phyloP scores from a whole-genome alignment of 2,888 invertebrate species.

The Megastigmus dorsalis region DNA sequence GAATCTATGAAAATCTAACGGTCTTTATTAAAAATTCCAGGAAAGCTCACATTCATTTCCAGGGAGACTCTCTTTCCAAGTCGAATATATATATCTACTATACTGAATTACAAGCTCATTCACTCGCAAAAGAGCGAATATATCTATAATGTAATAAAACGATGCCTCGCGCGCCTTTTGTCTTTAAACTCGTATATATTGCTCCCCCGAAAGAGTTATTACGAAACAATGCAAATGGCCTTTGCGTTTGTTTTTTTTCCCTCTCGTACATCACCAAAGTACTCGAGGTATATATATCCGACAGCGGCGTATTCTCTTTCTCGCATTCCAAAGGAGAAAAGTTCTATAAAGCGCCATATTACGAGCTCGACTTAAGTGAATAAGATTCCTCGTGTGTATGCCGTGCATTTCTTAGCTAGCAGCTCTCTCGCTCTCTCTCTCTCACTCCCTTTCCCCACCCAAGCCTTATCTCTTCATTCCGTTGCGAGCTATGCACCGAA shows the following conservation, averaged over 20 bases:
- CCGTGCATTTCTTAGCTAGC: conserved; percentile 44
- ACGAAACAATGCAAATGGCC: conserved; percentile 52
- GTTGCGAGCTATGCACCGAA: not conserved
- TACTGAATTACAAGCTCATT: conserved; percentile 16
- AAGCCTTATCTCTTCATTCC: conserved; percentile 45
- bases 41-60: too few species aligned
- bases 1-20: too few species aligned
- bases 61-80: not conserved
- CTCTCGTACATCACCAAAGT: conserved; percentile 43
- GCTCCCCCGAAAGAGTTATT: conserved; percentile 39
- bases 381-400: conserved; percentile 46
- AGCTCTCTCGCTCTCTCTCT: too few species aligned
- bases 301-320: conserved; percentile 28
- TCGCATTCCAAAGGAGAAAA: conserved; percentile 46
- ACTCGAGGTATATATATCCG: too few species aligned
- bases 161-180: conserved; percentile 48
- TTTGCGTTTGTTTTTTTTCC: conserved; percentile 16
- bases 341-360: conserved; percentile 39
- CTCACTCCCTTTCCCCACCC: too few species aligned
- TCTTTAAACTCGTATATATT: conserved; percentile 29
- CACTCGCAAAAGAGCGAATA: conserved; percentile 7
- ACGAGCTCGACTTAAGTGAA: conserved; percentile 49
- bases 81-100: conserved; percentile 6
- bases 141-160: conserved; percentile 18
- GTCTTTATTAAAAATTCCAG: too few species aligned